Conservation (phyloP, 2,888 invertebrate species). For the Ecliptopera silaceata region DNA sequence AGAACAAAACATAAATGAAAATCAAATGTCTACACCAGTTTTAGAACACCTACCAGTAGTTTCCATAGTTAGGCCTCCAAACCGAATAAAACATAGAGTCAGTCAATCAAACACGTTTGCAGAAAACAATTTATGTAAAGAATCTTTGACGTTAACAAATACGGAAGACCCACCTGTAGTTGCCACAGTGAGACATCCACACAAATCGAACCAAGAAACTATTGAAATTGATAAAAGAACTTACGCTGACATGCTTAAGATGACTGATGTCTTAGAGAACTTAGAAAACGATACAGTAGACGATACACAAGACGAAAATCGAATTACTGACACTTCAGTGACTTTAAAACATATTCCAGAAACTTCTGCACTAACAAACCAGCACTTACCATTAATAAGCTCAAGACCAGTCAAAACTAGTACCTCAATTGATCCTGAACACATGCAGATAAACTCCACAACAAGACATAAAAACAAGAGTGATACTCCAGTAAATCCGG, state of each 20-base stretch:
- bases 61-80: neutral
- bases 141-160: neutral
- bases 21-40: neutral
- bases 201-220: too few relatives aligned
- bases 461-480: neutral
- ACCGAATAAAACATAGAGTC: neutral
- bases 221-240: neutral
- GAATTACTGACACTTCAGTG: neutral
- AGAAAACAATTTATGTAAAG: too few relatives aligned
- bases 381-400: too few relatives aligned
- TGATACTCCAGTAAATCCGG: neutral
- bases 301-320: neutral
- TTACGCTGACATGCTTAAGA: conserved; percentile 15
- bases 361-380: too few relatives aligned
- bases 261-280: conserved; percentile 2
- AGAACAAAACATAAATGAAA: too few relatives aligned
- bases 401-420: neutral
- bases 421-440: neutral
- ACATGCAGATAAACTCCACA: neutral
- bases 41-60: neutral
- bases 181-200: too few relatives aligned
- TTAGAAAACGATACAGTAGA: neutral
- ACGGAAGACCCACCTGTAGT: neutral
- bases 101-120: neutral
- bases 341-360: neutral